Evolutionary conservation across 1,140 invertebrate genomes (phyloP).

Genomic region (Caenorhabditis remanei): DNA sequence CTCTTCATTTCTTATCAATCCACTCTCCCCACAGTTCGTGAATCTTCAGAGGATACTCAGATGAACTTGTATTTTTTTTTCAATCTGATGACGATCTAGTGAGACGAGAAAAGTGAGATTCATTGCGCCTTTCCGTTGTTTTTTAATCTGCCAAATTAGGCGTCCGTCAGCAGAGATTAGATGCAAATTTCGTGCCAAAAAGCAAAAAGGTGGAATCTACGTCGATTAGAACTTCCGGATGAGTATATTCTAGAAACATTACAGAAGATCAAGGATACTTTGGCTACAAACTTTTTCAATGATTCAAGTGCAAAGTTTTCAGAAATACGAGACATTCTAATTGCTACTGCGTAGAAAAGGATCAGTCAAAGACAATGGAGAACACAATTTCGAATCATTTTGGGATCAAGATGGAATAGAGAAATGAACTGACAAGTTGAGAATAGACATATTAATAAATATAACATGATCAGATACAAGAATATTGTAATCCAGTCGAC

Average conservation of each 20-base stretch:
- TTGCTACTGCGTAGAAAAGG: too few species aligned
- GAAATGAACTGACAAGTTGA: too few species aligned
- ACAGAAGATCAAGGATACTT: conserved; percentile 34
- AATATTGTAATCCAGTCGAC: too few species aligned
- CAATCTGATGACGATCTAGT: neutral
- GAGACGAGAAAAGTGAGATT: neutral
- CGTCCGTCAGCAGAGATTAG: conserved; percentile 14
- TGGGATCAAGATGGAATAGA: too few species aligned
- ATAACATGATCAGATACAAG: too few species aligned
- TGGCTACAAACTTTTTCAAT: neutral
- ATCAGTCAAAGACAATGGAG: too few species aligned
- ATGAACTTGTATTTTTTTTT: too few species aligned
- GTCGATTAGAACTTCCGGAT: conserved; percentile 23
- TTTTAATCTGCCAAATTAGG: conserved; percentile 28
- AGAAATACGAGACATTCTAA: too few species aligned
- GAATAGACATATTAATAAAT: too few species aligned
- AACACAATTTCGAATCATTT: too few species aligned
- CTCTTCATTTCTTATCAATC: neutral
- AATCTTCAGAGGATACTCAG: neutral
- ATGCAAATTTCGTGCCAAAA: conserved; percentile 48
- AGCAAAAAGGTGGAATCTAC: conserved; percentile 36
- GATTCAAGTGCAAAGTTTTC: neutral
- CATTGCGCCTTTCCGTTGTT: conserved; percentile 47
- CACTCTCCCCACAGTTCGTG: neutral
- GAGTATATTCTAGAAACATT: neutral